Conservation (phyloP, 2,888 invertebrate genomes). For the Arenicola marina region DNA sequence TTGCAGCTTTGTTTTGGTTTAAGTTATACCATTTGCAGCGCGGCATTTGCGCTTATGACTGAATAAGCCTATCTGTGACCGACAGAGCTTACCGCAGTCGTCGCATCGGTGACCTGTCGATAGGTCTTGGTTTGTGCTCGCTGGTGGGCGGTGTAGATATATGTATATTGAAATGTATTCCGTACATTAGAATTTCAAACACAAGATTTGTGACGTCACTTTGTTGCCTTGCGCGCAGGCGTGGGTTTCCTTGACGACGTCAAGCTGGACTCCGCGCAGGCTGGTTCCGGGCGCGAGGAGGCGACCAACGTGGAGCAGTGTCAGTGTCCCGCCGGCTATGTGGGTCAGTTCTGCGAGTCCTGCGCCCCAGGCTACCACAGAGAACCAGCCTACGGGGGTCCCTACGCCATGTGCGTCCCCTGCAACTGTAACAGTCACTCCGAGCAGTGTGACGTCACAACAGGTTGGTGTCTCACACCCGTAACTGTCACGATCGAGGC, state of each 20-base stretch:
- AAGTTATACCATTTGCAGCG: too few relatives aligned
- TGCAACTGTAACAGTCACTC: conserved; percentile 98
- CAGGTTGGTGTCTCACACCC: conserved; percentile 42
- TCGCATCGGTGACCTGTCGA: too few relatives aligned
- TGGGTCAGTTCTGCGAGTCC: conserved; percentile 96
- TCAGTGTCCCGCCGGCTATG: conserved; percentile 69
- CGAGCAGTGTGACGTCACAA: conserved; percentile 79
- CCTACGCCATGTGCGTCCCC: conserved; percentile 90
- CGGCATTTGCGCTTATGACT: too few relatives aligned
- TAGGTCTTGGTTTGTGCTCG: too few relatives aligned
- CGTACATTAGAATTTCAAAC: too few relatives aligned
- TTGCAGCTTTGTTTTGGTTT: too few relatives aligned
- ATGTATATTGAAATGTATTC: too few relatives aligned
- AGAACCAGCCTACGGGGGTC: conserved; percentile 87
- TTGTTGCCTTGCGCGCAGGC: conserved; percentile 63
- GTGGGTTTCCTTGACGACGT: conserved; percentile 89
- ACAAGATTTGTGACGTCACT: too few relatives aligned
- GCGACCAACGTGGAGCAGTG: conserved; percentile 92
- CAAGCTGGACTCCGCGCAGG: conserved; percentile 83
- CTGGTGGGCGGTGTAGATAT: too few relatives aligned
- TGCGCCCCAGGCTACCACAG: conserved; percentile 95
- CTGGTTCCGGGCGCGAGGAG: conserved; percentile 63
- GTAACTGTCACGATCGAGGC: background rate
- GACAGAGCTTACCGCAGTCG: too few relatives aligned
- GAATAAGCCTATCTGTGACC: too few relatives aligned